Percentiles rank a stretch among this genome's conserved stretches.
Evolutionary conservation across 2,113 vertebrate genomes (phyloP).

Genomic region (Pseudopipra pipra): DNA sequence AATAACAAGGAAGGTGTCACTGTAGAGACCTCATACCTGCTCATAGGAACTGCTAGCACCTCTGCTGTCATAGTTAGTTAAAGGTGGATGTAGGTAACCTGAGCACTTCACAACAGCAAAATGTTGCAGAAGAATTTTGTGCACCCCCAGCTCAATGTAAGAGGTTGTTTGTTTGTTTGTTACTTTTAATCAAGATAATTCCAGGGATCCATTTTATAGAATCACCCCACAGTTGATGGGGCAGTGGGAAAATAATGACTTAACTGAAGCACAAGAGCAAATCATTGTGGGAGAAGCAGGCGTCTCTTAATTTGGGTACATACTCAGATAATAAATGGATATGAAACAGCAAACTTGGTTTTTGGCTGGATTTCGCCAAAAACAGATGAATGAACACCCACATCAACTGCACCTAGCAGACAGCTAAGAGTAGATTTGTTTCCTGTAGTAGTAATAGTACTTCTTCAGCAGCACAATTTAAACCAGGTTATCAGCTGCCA

Average conservation of each 20-base stretch:
- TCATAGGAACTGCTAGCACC: background rate
- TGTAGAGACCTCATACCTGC: background rate
- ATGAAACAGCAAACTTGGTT: background rate
- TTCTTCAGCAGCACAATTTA: background rate
- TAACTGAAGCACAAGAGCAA: background rate
- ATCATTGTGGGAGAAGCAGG: background rate
- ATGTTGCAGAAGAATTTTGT: background rate
- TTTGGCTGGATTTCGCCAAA: background rate
- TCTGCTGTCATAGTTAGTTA: background rate
- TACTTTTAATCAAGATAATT: background rate
- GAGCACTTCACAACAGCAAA: background rate
- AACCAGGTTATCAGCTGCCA: background rate
- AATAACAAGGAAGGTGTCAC: background rate
- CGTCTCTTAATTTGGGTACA: background rate
- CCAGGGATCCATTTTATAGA: background rate
- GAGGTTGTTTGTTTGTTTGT: background rate
- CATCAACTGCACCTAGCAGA: background rate
- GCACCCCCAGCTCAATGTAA: rapidly evolving
- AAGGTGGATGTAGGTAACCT: background rate
- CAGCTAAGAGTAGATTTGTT: background rate
- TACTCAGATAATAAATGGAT: background rate
- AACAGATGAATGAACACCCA: background rate
- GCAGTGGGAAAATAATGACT: background rate
- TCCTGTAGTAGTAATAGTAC: background rate
- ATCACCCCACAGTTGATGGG: background rate